Conservation (phyloP, 92 coral and sea anemone genomes). For the Heliopora coerulea region DNA sequence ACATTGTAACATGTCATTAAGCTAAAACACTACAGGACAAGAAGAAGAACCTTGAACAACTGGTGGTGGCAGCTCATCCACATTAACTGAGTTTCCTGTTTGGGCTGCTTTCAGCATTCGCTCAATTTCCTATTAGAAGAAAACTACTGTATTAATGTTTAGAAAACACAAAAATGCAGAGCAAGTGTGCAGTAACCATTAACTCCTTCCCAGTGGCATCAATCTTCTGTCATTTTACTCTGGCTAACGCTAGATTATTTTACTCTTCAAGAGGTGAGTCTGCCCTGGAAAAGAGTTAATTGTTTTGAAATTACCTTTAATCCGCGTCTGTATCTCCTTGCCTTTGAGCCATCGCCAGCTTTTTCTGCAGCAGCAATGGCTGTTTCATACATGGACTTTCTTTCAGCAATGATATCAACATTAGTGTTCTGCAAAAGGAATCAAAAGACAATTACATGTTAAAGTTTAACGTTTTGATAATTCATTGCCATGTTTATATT, state of each 20-base stretch:
- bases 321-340: constrained; percentile 88
- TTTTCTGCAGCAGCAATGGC: constrained; percentile 93
- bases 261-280: no score
- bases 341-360: constrained; percentile 77
- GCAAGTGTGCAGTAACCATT: no score
- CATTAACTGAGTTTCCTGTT: constrained; percentile 75
- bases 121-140: constrained; percentile 63
- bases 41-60: constrained; percentile 52
- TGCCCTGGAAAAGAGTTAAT: no score
- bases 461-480: no score
- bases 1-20: no score
- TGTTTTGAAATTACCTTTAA: constrained; percentile 79
- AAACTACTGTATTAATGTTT: background rate
- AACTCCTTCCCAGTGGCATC: no score
- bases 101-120: constrained; percentile 82
- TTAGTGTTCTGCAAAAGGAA: constrained; percentile 29
- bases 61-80: constrained; percentile 87
- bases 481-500: no score
- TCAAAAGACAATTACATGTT: background rate
- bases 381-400: constrained; percentile 77
- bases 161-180: no score
- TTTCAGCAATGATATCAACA: constrained; percentile 54
- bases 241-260: no score
- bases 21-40: background rate
- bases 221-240: no score